phyloP scores from a whole-genome alignment of 2,113 vertebrate genomes.

The Heliornis fulica region DNA sequence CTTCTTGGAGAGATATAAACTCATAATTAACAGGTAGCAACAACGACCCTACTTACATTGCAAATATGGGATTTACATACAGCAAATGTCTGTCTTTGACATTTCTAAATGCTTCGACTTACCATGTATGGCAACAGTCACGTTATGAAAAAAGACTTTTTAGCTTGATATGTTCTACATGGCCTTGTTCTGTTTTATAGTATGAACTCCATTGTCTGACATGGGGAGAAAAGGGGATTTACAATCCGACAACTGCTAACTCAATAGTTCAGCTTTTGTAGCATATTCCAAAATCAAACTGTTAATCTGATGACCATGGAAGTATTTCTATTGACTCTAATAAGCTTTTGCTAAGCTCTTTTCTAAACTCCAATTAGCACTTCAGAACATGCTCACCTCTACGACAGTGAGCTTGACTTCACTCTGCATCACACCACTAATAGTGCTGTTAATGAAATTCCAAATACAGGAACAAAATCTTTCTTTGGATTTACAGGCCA shows the following conservation, averaged over 20 bases:
- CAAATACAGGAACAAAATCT: not conserved
- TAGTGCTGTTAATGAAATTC: not conserved
- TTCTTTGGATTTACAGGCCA: not conserved
- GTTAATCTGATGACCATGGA: constrained; percentile 42
- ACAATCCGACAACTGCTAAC: not conserved
- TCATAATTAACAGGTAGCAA: constrained; percentile 18
- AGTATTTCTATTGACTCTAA: constrained; percentile 36
- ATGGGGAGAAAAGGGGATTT: not conserved
- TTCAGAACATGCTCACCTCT: not conserved
- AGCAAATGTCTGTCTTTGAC: not conserved
- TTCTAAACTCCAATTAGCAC: constrained; percentile 44
- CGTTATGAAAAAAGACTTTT: not conserved
- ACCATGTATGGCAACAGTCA: not conserved
- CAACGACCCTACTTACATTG: not conserved
- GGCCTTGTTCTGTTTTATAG: not conserved
- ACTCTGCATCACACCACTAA: not conserved
- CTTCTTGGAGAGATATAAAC: not conserved
- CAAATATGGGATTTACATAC: not conserved
- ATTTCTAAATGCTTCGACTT: constrained; percentile 31
- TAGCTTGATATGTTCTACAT: not conserved
- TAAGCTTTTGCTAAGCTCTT: constrained; percentile 47
- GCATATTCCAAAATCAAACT: constrained; percentile 44
- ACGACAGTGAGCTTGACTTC: not conserved
- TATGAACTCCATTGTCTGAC: not conserved
- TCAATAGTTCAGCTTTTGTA: constrained; percentile 1